Conservation (phyloP, 2,888 invertebrate genomes). For the Chloromyia formosa region DNA sequence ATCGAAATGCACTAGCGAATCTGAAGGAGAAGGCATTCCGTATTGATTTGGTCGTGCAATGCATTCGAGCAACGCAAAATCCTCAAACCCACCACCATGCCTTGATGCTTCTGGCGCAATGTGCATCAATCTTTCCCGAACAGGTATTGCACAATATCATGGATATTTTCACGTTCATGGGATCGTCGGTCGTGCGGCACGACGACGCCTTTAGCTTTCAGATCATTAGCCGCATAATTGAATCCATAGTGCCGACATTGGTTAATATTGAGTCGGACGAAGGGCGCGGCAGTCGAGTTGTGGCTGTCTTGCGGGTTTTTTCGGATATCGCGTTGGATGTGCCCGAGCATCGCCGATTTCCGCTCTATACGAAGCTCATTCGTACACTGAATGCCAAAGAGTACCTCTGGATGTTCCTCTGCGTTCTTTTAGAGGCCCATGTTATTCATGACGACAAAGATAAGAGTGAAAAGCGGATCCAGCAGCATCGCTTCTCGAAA, state of each 20-base stretch:
- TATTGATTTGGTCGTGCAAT: slow-evolving; percentile 73
- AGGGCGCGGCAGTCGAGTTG: slow-evolving; percentile 64
- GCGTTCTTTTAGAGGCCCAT: slow-evolving; percentile 77
- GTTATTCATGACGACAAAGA: slow-evolving; percentile 68
- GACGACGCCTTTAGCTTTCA: slow-evolving; percentile 96
- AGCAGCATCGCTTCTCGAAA: slow-evolving; percentile 55
- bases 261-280: slow-evolving; percentile 65
- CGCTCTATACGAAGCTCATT: slow-evolving; percentile 82
- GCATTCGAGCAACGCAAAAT: slow-evolving; percentile 88
- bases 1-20: slow-evolving; percentile 63
- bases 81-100: slow-evolving; percentile 97
- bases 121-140: slow-evolving; percentile 80
- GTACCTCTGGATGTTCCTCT: slow-evolving; percentile 77
- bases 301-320: slow-evolving; percentile 85
- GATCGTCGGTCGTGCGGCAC: slow-evolving; percentile 88
- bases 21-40: slow-evolving; percentile 64
- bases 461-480: slow-evolving; percentile 56
- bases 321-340: slow-evolving; percentile 91
- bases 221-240: slow-evolving; percentile 88
- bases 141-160: slow-evolving; percentile 93
- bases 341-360: slow-evolving; percentile 87
- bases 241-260: slow-evolving; percentile 88
- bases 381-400: slow-evolving; percentile 73
- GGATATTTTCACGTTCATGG: slow-evolving; percentile 98
- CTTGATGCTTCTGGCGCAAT: slow-evolving; percentile 80